Percentiles rank a stretch among this genome's conserved stretches.
These are phyloP conservation scores for Paratilapia polleni DNA, from an alignment of 2,113 vertebrate genomes.

Conservation along the genomic window DNA sequence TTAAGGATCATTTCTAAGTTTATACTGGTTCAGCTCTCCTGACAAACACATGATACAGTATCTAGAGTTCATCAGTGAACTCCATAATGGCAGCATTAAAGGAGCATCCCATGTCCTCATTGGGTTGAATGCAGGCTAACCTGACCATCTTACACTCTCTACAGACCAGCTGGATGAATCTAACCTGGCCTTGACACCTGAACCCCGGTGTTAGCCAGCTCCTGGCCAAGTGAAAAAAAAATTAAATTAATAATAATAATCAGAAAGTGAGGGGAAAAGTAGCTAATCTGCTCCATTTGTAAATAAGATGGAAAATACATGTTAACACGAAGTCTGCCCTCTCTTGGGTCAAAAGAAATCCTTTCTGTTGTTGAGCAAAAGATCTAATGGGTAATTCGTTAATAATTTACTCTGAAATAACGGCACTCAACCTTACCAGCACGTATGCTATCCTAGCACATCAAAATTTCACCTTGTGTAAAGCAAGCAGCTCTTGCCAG, in stretches of 20 bases:
- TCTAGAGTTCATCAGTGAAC: background rate
- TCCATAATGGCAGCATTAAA: background rate
- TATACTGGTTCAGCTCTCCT: background rate
- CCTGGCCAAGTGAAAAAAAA: background rate
- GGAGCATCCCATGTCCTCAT: background rate
- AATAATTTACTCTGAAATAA: background rate
- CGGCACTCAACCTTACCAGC: too few species aligned
- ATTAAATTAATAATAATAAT: too few species aligned
- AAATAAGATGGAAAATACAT: background rate
- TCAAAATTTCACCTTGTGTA: background rate
- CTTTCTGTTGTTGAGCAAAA: background rate
- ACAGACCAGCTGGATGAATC: background rate
- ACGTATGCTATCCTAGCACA: background rate
- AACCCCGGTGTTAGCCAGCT: background rate
- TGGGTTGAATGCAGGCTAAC: background rate
- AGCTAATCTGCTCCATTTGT: too few species aligned
- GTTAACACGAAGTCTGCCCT: background rate
- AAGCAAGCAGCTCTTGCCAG: background rate
- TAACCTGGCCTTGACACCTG: constrained; percentile 20
- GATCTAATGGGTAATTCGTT: background rate
- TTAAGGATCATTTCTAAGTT: background rate
- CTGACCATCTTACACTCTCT: background rate
- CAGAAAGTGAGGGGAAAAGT: background rate
- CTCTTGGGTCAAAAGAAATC: background rate
- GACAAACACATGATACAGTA: background rate